A percentile compares a stretch with the other conserved stretches of the same genome.
Evolutionary conservation across 2,113 vertebrate species (phyloP).

Genomic region (Rhinichthys klamathensis): DNA sequence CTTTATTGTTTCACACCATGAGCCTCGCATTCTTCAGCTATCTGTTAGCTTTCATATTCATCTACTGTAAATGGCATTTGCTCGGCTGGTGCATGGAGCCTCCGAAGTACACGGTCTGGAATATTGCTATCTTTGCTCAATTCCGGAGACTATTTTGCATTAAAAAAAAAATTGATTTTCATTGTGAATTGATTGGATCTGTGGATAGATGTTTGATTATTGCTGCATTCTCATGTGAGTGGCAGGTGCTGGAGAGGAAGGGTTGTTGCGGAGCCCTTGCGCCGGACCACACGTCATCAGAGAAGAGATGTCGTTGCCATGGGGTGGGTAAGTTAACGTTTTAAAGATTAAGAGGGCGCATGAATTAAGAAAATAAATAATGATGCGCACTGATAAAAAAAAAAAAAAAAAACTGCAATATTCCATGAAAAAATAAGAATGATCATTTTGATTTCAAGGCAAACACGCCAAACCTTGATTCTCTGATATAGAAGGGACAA

Average conservation of each 20-base stretch:
- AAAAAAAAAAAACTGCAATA: background rate
- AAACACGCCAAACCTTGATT: background rate
- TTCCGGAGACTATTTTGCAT: background rate
- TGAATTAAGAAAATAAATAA: background rate
- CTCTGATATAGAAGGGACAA: background rate
- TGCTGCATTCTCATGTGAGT: background rate
- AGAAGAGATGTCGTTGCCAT: background rate
- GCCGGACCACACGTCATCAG: background rate
- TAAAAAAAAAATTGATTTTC: background rate
- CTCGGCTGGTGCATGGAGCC: background rate
- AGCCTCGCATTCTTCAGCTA: background rate
- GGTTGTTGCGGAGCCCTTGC: background rate
- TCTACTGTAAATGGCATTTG: background rate
- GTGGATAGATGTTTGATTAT: background rate
- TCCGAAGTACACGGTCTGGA: background rate
- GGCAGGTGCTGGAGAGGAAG: background rate
- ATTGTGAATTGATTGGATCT: background rate
- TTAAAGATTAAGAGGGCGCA: slow-evolving; percentile 4
- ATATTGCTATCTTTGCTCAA: background rate
- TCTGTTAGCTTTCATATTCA: background rate
- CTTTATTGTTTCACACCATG: background rate
- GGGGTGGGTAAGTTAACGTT: background rate
- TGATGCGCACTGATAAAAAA: background rate
- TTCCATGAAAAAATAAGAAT: background rate
- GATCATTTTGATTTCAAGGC: background rate